These are phyloP conservation scores for Mastacembelus armatus DNA, from an alignment of 2,797 vertebrate genomes.

Conservation along the genomic window DNA sequence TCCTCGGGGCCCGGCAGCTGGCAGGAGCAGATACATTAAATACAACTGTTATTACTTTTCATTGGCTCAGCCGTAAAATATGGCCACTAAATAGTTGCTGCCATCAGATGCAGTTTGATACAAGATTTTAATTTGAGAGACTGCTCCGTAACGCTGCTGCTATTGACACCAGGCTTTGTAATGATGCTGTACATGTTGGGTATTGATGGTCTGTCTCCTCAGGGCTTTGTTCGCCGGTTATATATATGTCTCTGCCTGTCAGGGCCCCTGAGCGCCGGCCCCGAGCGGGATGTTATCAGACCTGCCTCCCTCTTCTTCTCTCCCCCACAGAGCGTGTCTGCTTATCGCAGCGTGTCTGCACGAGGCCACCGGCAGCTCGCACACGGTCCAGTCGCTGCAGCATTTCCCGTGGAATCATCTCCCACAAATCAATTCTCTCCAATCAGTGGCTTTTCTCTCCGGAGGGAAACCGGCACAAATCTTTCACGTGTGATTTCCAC, in stretches of 20 bases:
- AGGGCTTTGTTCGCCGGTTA: slow-evolving; percentile 89
- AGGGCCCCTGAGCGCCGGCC: slow-evolving; percentile 78
- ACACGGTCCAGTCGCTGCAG: too few species aligned
- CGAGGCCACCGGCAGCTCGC: slow-evolving; percentile 86
- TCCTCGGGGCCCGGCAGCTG: slow-evolving; percentile 88
- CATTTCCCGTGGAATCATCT: too few species aligned
- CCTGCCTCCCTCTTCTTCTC: slow-evolving; percentile 23
- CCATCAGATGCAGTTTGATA: slow-evolving; percentile 94
- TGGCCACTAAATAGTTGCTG: slow-evolving; percentile 93
- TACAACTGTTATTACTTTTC: slow-evolving; percentile 98
- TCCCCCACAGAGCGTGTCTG: slow-evolving; percentile 64
- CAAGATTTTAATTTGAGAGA: slow-evolving; percentile 99
- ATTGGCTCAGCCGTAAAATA: slow-evolving; percentile 94
- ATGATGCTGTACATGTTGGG: slow-evolving; percentile 92
- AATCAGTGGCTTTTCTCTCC: too few species aligned
- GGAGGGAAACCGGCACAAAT: too few species aligned
- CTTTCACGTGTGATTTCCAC: too few species aligned
- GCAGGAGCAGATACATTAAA: slow-evolving; percentile 97
- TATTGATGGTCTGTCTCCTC: slow-evolving; percentile 95
- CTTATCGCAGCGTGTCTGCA: slow-evolving; percentile 91
- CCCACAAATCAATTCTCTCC: too few species aligned
- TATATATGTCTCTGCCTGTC: slow-evolving; percentile 88
- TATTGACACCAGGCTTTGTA: slow-evolving; percentile 95
- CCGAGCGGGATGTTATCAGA: slow-evolving; percentile 88
- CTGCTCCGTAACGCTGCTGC: slow-evolving; percentile 88